Percentiles rank a stretch among this genome's conserved stretches.
Conservation (phyloP, 2,888 invertebrate genomes). For the Caenorhabditis zanzibari region DNA sequence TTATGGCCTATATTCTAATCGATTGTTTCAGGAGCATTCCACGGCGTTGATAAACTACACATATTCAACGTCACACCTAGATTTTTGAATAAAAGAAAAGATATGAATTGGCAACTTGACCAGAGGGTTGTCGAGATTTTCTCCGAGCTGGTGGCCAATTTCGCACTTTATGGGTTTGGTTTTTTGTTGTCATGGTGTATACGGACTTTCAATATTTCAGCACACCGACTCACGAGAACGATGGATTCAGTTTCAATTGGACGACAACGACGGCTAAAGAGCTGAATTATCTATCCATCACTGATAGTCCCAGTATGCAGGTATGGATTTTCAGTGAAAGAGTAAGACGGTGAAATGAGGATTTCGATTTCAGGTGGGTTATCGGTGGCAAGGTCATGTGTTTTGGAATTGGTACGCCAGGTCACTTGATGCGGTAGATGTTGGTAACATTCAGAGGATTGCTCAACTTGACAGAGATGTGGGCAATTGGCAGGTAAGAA, state of each 20-base stretch:
- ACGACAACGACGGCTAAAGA: slow-evolving; percentile 75
- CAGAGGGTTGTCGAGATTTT: slow-evolving; percentile 83
- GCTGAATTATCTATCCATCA: slow-evolving; percentile 82
- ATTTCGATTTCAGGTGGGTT: slow-evolving; percentile 74
- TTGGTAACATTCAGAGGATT: slow-evolving; percentile 82
- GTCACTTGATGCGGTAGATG: slow-evolving; percentile 82
- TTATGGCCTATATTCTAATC: not conserved
- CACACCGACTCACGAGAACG: slow-evolving; percentile 81
- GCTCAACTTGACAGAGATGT: slow-evolving; percentile 81
- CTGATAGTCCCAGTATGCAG: slow-evolving; percentile 82
- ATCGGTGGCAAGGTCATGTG: slow-evolving; percentile 83
- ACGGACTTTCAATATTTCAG: slow-evolving; percentile 64
- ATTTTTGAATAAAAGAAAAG: slow-evolving; percentile 80
- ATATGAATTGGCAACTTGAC: slow-evolving; percentile 83
- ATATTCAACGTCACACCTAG: slow-evolving; percentile 83
- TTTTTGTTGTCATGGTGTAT: too few species aligned
- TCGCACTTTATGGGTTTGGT: slow-evolving; percentile 79
- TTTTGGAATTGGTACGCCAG: slow-evolving; percentile 83
- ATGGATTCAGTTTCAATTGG: slow-evolving; percentile 82
- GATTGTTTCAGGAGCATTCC: slow-evolving; percentile 80
- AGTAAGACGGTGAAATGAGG: not conserved
- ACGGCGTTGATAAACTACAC: slow-evolving; percentile 83
- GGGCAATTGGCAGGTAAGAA: slow-evolving; percentile 82
- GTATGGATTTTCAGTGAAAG: slow-evolving; percentile 6
- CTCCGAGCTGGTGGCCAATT: slow-evolving; percentile 82